Conservation (phyloP, 2,797 vertebrate genomes). For the Eulemur albifrons region DNA sequence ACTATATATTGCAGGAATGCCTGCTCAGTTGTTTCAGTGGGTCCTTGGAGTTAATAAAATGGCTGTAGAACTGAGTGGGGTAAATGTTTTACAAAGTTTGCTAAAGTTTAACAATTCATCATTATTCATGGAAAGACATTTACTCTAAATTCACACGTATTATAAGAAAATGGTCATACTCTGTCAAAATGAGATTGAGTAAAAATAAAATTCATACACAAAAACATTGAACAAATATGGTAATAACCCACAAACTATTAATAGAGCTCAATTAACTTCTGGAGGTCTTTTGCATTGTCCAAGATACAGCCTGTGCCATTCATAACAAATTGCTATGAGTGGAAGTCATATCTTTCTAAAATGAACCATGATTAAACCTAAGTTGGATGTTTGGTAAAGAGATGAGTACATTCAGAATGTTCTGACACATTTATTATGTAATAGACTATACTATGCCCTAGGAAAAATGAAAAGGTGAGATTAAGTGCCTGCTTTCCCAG, state of each 20-base stretch:
- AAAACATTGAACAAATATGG: conserved; percentile 16
- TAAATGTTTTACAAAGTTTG: neutral
- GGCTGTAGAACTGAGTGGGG: neutral
- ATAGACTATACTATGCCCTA: neutral
- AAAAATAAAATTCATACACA: conserved; percentile 47
- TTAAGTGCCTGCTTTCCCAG: neutral
- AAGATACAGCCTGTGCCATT: neutral
- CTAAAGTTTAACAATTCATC: neutral
- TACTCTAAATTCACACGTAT: conserved; percentile 31
- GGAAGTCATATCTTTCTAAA: conserved; percentile 27
- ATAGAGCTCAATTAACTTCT: neutral
- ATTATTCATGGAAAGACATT: neutral
- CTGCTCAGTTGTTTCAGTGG: neutral
- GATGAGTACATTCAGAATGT: conserved; percentile 15
- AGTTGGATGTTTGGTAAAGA: neutral
- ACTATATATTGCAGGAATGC: neutral
- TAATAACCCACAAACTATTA: neutral
- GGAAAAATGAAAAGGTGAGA: neutral
- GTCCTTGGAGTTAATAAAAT: conserved; percentile 27
- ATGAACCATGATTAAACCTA: neutral
- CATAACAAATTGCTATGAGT: neutral
- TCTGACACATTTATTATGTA: neutral
- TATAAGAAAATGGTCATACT: conserved; percentile 4
- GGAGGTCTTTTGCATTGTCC: neutral
- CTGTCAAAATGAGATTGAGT: neutral